These are phyloP conservation scores for Hemiprocne comata DNA, from an alignment of 2,113 vertebrate species.

Conservation along the genomic window DNA sequence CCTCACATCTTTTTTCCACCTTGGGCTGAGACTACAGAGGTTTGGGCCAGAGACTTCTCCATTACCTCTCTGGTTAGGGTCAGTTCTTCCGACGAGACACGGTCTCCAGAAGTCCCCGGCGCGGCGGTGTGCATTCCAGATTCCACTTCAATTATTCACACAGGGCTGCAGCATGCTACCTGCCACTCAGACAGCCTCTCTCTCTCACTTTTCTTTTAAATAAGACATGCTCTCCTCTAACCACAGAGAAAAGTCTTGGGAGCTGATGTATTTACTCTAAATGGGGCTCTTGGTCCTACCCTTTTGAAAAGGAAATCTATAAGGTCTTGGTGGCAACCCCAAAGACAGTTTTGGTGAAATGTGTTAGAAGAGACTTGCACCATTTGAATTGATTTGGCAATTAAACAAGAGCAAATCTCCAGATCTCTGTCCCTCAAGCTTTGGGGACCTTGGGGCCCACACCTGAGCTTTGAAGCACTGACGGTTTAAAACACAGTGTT, in stretches of 20 bases:
- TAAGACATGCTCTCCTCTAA: conserved; percentile 47
- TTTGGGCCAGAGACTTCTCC: conserved; percentile 56
- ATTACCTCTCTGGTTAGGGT: conserved; percentile 53
- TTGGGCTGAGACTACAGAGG: background rate
- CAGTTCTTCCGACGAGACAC: conserved; percentile 58
- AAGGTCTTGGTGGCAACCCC: background rate
- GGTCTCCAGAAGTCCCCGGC: conserved; percentile 20
- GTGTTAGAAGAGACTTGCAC: background rate
- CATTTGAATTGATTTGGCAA: background rate
- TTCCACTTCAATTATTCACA: conserved; percentile 78
- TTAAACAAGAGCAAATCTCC: background rate
- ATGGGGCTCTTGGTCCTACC: background rate
- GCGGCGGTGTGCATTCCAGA: conserved; percentile 64
- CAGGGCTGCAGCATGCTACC: background rate
- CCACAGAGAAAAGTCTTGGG: background rate
- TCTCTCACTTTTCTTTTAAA: conserved; percentile 61
- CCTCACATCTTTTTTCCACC: background rate
- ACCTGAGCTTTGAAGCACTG: background rate
- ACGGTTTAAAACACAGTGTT: background rate
- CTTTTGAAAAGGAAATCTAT: background rate
- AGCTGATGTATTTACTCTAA: conserved; percentile 27
- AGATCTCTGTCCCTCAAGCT: background rate
- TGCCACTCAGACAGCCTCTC: conserved; percentile 32
- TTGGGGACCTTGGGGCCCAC: background rate
- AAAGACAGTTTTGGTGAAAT: background rate